Percentiles rank a stretch among this genome's conserved stretches.
Conservation (phyloP, 2,797 vertebrate species). For the Siniperca obscura region DNA sequence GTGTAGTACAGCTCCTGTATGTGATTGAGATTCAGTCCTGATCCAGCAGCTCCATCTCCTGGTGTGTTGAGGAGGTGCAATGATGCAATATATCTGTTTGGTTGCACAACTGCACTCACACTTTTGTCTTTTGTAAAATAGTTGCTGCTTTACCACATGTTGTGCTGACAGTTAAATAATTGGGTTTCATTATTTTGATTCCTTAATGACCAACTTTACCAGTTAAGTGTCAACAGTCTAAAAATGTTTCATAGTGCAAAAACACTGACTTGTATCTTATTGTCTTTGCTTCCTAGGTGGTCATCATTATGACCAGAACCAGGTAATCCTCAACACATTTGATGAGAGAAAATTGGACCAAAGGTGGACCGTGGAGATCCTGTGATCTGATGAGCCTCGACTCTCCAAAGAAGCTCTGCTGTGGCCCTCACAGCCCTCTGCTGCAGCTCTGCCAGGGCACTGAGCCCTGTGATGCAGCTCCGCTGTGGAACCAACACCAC, state of each 20-base stretch:
- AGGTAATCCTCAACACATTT: constrained; percentile 89
- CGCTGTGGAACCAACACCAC: background rate
- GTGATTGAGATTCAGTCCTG: background rate
- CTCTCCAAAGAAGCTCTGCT: background rate
- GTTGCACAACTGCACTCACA: background rate
- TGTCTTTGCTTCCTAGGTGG: constrained; percentile 85
- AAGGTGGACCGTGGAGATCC: constrained; percentile 89
- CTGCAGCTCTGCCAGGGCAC: constrained; percentile 19
- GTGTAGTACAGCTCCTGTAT: background rate
- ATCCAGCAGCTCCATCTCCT: constrained; percentile 51
- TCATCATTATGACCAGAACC: constrained; percentile 91
- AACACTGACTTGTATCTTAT: background rate
- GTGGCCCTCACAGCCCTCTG: background rate
- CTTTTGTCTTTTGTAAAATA: background rate
- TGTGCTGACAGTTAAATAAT: background rate
- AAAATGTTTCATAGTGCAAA: background rate
- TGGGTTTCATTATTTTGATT: background rate
- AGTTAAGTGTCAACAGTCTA: background rate
- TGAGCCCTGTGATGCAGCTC: constrained; percentile 24
- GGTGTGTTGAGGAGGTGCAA: constrained; percentile 25
- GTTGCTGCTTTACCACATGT: background rate
- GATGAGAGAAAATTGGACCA: constrained; percentile 87
- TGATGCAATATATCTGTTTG: background rate
- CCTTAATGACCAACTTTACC: background rate
- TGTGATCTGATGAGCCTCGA: constrained; percentile 75